Conservation (phyloP, 2,113 vertebrate genomes). For the Notarius quadriscutis region DNA sequence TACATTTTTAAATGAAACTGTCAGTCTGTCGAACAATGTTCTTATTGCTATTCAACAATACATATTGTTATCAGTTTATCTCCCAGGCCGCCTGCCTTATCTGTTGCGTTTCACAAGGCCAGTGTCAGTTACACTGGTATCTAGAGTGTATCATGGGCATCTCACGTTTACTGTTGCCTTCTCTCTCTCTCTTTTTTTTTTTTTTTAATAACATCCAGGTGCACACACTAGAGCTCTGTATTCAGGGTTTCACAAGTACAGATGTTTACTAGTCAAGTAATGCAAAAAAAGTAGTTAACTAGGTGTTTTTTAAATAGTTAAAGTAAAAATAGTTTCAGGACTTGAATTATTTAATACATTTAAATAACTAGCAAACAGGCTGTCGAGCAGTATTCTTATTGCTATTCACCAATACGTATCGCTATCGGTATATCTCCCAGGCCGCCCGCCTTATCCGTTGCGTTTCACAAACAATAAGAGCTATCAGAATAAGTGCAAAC, state of each 20-base stretch:
- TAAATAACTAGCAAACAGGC: too few species aligned
- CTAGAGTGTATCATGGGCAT: background rate
- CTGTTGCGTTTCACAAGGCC: conserved; percentile 25
- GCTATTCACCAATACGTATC: too few species aligned
- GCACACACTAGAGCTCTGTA: background rate
- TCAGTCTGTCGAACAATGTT: too few species aligned
- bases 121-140: background rate
- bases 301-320: too few species aligned
- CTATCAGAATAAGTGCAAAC: background rate
- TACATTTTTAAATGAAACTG: too few species aligned
- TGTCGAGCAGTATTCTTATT: too few species aligned
- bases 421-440: too few species aligned
- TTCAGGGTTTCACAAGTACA: background rate
- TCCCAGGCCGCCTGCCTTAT: background rate
- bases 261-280: background rate
- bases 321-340: too few species aligned
- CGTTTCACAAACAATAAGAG: background rate
- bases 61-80: too few species aligned
- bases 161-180: background rate
- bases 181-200: background rate
- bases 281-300: background rate
- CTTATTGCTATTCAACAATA: too few species aligned
- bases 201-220: background rate
- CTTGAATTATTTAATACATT: too few species aligned
- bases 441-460: too few species aligned